Evolutionary conservation across 2,888 invertebrate species (phyloP).

Genomic region (Euproctis similis): DNA sequence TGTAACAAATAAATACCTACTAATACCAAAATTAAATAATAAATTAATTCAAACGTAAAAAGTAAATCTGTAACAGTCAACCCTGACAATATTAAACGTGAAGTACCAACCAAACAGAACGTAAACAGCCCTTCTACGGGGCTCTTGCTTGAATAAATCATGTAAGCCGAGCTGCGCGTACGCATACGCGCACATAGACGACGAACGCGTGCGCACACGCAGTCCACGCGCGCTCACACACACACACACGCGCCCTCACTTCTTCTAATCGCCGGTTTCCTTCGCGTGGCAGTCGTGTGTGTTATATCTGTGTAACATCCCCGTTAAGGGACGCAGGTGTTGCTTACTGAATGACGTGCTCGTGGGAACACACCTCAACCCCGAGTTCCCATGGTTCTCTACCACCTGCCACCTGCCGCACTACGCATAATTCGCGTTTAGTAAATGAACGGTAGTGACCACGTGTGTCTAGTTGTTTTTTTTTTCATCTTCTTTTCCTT

Average conservation of each 20-base stretch:
- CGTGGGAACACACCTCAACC: slow-evolving; percentile 70
- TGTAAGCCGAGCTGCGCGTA: slow-evolving; percentile 37
- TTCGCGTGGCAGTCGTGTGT: slow-evolving; percentile 73
- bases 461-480: slow-evolving; percentile 63
- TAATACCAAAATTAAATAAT: too few relatives aligned
- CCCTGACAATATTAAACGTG: too few relatives aligned
- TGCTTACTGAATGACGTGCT: slow-evolving; percentile 63
- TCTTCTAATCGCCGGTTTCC: slow-evolving; percentile 65
- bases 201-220: slow-evolving; percentile 22
- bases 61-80: too few relatives aligned
- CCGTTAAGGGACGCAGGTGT: slow-evolving; percentile 73
- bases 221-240: slow-evolving; percentile 34
- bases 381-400: slow-evolving; percentile 64
- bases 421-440: slow-evolving; percentile 75
- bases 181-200: slow-evolving; percentile 19
- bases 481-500: too few relatives aligned
- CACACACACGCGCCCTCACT: slow-evolving; percentile 37
- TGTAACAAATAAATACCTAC: too few relatives aligned
- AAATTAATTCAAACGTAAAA: too few relatives aligned
- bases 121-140: slow-evolving; percentile 45
- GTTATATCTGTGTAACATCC: slow-evolving; percentile 39
- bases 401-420: slow-evolving; percentile 71
- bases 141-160: slow-evolving; percentile 44
- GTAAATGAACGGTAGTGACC: slow-evolving; percentile 76
- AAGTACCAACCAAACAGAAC: too few relatives aligned